Conservation (phyloP, 2,888 invertebrate species). For the Limnephilus lunatus region DNA sequence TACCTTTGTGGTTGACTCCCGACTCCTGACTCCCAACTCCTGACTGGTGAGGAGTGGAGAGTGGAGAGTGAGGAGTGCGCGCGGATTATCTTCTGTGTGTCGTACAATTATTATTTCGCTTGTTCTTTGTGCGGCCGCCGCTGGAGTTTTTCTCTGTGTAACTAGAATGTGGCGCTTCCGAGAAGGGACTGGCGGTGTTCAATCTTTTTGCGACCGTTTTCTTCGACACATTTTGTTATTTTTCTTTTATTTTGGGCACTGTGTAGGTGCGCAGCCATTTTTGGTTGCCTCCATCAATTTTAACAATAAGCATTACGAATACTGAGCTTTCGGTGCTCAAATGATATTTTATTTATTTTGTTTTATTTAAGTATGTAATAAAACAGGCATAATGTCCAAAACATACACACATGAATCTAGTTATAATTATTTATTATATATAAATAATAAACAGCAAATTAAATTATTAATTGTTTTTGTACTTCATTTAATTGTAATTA, state of each 20-base stretch:
- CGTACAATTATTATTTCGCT: conserved; percentile 39
- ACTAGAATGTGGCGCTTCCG: neutral
- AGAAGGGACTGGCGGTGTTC: neutral
- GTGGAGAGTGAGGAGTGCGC: neutral
- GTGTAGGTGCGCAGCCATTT: neutral
- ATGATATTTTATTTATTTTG: neutral
- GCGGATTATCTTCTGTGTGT: conserved; percentile 38
- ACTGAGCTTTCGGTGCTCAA: neutral
- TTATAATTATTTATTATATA: too few species aligned
- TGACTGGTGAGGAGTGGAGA: neutral
- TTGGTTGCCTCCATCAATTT: neutral
- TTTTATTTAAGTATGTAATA: too few species aligned
- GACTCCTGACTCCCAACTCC: too few species aligned
- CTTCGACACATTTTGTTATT: neutral
- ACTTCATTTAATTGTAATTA: too few species aligned
- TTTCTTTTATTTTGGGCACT: neutral
- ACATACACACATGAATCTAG: too few species aligned
- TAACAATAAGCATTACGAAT: neutral
- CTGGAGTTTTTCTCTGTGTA: neutral
- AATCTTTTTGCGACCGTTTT: neutral
- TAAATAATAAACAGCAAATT: too few species aligned
- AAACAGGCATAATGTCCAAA: too few species aligned
- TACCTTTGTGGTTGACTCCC: conserved; percentile 9
- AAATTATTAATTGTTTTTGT: too few species aligned
- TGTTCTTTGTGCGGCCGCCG: neutral